These are phyloP conservation scores for Cricetomys ansorgei DNA, from an alignment of 2,113 vertebrate genomes.

Conservation along the genomic window DNA sequence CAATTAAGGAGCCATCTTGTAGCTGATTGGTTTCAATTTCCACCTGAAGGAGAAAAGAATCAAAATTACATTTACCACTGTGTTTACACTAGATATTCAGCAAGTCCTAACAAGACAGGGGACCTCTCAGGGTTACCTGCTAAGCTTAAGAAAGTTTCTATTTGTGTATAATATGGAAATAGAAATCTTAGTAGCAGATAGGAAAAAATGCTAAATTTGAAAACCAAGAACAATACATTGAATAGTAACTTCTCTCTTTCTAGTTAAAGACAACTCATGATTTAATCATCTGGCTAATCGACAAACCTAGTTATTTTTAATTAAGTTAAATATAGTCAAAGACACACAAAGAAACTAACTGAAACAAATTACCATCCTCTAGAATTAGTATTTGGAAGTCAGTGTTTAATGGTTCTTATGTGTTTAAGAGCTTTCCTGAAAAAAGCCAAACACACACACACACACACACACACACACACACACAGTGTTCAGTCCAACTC, in stretches of 20 bases:
- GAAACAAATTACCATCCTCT: conserved; percentile 15
- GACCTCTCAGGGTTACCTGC: background rate
- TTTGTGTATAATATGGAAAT: background rate
- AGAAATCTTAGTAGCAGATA: conserved; percentile 24
- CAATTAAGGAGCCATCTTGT: conserved; percentile 97
- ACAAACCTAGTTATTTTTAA: conserved; percentile 45
- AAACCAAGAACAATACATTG: conserved; percentile 47
- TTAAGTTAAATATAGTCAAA: conserved; percentile 19
- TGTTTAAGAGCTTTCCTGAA: background rate
- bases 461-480: background rate
- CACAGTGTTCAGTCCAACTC: background rate
- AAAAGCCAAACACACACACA: background rate
- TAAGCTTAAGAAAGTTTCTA: background rate
- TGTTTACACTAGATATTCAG: background rate
- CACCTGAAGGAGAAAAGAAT: conserved; percentile 87
- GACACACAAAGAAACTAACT: background rate
- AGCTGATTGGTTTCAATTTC: conserved; percentile 97
- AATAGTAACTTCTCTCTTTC: conserved; percentile 41
- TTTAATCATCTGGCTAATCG: conserved; percentile 29
- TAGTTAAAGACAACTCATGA: conserved; percentile 22
- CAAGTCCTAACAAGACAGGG: conserved; percentile 14
- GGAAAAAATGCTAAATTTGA: conserved; percentile 49
- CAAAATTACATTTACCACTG: conserved; percentile 40
- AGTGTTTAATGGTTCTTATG: background rate
- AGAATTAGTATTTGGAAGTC: background rate